phyloP scores from a whole-genome alignment of 2,113 vertebrate genomes.

The Grammomys dolichurus region DNA sequence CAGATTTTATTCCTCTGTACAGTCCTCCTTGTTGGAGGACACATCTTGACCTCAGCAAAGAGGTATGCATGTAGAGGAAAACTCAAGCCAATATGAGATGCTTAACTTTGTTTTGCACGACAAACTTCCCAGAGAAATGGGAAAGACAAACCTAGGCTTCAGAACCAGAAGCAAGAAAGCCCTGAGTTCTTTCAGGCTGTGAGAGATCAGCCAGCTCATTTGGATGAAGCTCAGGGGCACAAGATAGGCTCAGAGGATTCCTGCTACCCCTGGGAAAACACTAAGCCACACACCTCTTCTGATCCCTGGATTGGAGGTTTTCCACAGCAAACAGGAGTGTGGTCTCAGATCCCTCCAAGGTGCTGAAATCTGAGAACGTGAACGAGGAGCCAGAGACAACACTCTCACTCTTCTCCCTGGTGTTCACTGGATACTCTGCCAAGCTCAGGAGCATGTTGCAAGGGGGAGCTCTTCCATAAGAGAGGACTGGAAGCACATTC shows the following conservation, averaged over 20 bases:
- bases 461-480: not conserved
- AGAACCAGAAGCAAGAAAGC: not conserved
- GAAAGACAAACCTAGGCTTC: not conserved
- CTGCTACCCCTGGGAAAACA: not conserved
- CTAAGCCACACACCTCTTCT: not conserved
- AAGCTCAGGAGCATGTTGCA: not conserved
- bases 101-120: not conserved
- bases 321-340: not conserved
- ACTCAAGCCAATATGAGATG: not conserved
- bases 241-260: not conserved
- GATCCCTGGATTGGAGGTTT: not conserved
- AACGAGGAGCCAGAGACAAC: not conserved
- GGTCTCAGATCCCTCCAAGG: not conserved
- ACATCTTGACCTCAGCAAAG: not conserved
- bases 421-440: not conserved
- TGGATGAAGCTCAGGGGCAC: not conserved
- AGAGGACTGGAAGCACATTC: not conserved
- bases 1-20: accelerated
- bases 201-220: not conserved
- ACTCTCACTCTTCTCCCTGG: not conserved
- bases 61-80: not conserved
- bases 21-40: not conserved
- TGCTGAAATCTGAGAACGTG: not conserved
- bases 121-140: not conserved
- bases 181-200: not conserved